Percentiles rank a stretch among this genome's conserved stretches.
These are phyloP conservation scores for Monomorium pharaonis DNA, from an alignment of 1,140 invertebrate genomes.

Conservation along the genomic window DNA sequence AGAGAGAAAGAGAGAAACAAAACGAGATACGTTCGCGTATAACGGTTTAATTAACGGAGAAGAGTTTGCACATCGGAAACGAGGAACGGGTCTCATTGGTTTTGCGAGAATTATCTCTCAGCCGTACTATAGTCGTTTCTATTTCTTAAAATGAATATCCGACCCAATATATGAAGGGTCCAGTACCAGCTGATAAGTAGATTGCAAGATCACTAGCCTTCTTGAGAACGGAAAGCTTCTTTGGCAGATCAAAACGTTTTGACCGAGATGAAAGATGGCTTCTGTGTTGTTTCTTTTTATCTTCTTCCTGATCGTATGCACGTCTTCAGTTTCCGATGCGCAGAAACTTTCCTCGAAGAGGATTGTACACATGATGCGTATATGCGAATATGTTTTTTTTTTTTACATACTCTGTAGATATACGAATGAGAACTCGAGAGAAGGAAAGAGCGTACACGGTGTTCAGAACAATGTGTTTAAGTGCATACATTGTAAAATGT, in stretches of 20 bases:
- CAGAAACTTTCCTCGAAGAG: not conserved
- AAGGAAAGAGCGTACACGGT: conserved; percentile 6
- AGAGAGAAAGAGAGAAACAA: conserved; percentile 11
- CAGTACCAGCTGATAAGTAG: no score
- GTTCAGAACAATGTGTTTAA: conserved; percentile 40
- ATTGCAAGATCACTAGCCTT: no score
- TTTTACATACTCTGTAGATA: conserved; percentile 44
- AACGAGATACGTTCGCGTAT: conserved; percentile 2
- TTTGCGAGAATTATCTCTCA: not conserved
- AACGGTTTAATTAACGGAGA: not conserved
- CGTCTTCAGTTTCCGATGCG: not conserved
- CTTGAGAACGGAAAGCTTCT: no score
- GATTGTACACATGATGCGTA: conserved; percentile 18
- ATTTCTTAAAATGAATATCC: no score
- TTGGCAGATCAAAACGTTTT: not conserved
- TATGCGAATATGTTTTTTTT: conserved; percentile 10
- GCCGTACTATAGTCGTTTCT: not conserved
- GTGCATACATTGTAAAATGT: conserved; percentile 57
- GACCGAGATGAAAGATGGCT: not conserved
- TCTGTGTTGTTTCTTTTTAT: not conserved
- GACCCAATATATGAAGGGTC: no score
- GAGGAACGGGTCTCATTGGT: not conserved
- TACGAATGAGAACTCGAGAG: conserved; percentile 25
- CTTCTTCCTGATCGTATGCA: not conserved
- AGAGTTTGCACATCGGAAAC: not conserved